Evolutionary conservation across 2,113 vertebrate genomes (phyloP).

Genomic region (Barnardius zonarius): DNA sequence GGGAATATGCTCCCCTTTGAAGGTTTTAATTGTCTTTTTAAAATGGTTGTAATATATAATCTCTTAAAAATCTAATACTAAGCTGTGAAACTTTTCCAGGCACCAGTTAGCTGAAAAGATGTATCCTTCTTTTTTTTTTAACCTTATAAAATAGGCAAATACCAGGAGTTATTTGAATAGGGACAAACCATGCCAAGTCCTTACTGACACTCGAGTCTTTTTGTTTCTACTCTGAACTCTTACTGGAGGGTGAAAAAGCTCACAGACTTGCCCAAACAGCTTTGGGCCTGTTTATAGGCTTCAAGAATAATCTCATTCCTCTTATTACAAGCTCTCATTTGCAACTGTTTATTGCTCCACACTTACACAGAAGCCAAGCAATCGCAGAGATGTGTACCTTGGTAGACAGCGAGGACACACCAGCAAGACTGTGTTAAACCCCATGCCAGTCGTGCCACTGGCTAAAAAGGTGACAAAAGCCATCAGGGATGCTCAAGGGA

Average conservation of each 20-base stretch:
- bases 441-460: rapidly evolving
- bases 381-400: not conserved
- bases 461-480: not conserved
- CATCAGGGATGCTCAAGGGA: not conserved
- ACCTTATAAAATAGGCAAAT: constrained; percentile 46
- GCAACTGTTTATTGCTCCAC: not conserved
- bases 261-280: constrained; percentile 46
- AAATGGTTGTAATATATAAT: not conserved
- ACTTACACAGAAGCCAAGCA: not conserved
- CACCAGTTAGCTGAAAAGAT: constrained; percentile 15
- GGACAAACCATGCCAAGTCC: constrained; percentile 31
- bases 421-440: rapidly evolving
- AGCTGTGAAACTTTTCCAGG: constrained; percentile 50
- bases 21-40: constrained; percentile 38
- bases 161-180: constrained; percentile 41
- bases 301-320: not conserved
- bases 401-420: rapidly evolving
- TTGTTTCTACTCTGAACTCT: not conserved
- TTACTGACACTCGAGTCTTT: not conserved
- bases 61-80: constrained; percentile 41
- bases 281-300: constrained; percentile 22
- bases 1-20: not conserved
- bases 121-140: not conserved
- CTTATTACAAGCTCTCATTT: constrained; percentile 18
- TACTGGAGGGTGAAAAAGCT: constrained; percentile 10